These are phyloP conservation scores for Volucella inflata DNA, from an alignment of 2,888 invertebrate genomes.

Conservation along the genomic window DNA sequence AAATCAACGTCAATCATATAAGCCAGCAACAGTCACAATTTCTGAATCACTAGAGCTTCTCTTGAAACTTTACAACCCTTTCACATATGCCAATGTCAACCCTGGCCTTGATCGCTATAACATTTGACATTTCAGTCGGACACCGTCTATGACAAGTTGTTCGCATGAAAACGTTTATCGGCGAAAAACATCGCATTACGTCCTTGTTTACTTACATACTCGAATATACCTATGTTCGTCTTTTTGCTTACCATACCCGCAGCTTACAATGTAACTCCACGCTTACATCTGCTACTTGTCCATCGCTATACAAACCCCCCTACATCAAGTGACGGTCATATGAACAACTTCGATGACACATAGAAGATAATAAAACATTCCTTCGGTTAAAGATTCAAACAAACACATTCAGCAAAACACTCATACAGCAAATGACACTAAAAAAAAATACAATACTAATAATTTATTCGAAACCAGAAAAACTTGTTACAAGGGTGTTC, in stretches of 20 bases:
- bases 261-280: conserved; percentile 29
- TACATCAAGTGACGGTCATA: conserved; percentile 35
- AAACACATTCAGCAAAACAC: neutral
- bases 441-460: conserved; percentile 33
- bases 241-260: neutral
- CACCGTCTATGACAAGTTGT: conserved; percentile 44
- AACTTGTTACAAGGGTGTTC: conserved; percentile 75
- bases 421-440: conserved; percentile 44
- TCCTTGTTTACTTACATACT: conserved; percentile 1
- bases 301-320: conserved; percentile 2
- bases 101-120: conserved; percentile 21
- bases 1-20: too few relatives aligned
- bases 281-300: conserved; percentile 32
- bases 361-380: conserved; percentile 40
- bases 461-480: conserved; percentile 75
- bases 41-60: too few relatives aligned
- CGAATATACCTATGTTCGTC: too few relatives aligned
- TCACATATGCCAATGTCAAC: conserved; percentile 19
- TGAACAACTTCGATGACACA: conserved; percentile 55
- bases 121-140: conserved; percentile 40
- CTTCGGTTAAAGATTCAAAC: conserved; percentile 38
- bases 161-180: conserved; percentile 45
- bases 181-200: conserved; percentile 33
- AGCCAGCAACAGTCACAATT: too few relatives aligned
- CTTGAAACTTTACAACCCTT: neutral